A percentile compares a stretch with the other conserved stretches of the same genome.
Evolutionary conservation across 2,113 vertebrate genomes (phyloP).

Genomic region (Sphaerodactylus townsendi): DNA sequence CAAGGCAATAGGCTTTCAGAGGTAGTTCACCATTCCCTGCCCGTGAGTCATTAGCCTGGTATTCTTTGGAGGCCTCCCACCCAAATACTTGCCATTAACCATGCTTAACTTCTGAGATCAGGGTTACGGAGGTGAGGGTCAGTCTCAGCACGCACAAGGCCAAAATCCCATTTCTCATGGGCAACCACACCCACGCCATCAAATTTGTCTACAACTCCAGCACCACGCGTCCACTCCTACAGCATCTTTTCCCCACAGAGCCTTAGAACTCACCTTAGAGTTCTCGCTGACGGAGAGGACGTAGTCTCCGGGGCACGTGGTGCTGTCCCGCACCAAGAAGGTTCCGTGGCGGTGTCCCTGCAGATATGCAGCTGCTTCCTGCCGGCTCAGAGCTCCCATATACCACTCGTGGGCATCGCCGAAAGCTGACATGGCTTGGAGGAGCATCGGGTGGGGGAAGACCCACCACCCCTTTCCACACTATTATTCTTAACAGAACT

Average conservation of each 20-base stretch:
- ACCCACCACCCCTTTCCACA: neutral
- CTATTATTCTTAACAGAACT: neutral
- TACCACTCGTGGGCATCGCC: slow-evolving; percentile 35
- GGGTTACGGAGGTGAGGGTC: no score
- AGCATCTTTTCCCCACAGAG: neutral
- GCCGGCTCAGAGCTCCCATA: slow-evolving; percentile 31
- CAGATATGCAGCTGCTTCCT: slow-evolving; percentile 26
- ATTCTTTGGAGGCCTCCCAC: no score
- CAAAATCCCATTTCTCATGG: neutral
- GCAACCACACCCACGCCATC: neutral
- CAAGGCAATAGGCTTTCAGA: no score
- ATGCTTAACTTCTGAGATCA: no score
- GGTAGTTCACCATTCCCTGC: no score
- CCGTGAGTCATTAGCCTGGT: no score
- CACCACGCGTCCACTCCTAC: neutral
- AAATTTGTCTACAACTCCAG: neutral
- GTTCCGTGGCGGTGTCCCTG: slow-evolving; percentile 31
- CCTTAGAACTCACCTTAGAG: slow-evolving; percentile 12
- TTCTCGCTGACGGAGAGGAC: slow-evolving; percentile 28
- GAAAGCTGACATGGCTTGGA: slow-evolving; percentile 32
- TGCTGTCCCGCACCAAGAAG: slow-evolving; percentile 32
- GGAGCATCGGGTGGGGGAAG: neutral
- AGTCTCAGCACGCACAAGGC: neutral
- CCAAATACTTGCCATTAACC: no score
- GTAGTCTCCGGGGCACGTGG: slow-evolving; percentile 17